These are phyloP conservation scores for Drosophila mayaguana DNA, from an alignment of 2,888 invertebrate species.

Conservation along the genomic window DNA sequence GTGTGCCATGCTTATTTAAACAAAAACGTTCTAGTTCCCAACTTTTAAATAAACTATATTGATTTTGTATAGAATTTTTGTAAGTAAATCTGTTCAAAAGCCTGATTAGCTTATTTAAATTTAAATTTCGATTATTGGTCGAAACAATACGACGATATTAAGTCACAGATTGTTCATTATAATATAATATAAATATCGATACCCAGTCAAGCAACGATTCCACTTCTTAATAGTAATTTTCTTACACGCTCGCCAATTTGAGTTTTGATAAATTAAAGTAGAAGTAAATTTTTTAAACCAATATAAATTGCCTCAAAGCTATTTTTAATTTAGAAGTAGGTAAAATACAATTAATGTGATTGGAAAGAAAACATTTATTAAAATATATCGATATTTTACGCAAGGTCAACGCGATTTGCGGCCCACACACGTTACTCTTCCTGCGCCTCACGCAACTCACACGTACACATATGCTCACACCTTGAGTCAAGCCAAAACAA, in stretches of 20 bases:
- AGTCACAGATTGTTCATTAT: no score
- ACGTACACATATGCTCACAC: conserved; percentile 11
- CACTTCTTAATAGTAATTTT: not conserved
- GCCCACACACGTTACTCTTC: conserved; percentile 23
- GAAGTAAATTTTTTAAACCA: not conserved
- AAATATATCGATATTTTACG: conserved; percentile 21
- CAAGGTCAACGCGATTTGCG: not conserved
- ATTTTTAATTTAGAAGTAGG: not conserved
- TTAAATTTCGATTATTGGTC: not conserved
- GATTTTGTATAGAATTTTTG: not conserved
- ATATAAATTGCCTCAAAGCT: not conserved
- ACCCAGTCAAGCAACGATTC: not conserved
- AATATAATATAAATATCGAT: not conserved
- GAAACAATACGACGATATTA: no score
- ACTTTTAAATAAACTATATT: not conserved
- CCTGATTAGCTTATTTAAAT: not conserved
- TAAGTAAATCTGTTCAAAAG: not conserved
- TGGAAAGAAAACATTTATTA: not conserved
- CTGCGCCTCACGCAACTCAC: not conserved
- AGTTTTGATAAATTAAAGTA: not conserved
- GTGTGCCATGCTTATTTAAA: not conserved
- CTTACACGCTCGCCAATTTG: not conserved
- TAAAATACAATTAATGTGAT: not conserved
- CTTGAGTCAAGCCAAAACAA: conserved; percentile 30
- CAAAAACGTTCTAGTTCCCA: not conserved